Conservation (phyloP, 2,797 vertebrate species). For the Anolis apletophallus region DNA sequence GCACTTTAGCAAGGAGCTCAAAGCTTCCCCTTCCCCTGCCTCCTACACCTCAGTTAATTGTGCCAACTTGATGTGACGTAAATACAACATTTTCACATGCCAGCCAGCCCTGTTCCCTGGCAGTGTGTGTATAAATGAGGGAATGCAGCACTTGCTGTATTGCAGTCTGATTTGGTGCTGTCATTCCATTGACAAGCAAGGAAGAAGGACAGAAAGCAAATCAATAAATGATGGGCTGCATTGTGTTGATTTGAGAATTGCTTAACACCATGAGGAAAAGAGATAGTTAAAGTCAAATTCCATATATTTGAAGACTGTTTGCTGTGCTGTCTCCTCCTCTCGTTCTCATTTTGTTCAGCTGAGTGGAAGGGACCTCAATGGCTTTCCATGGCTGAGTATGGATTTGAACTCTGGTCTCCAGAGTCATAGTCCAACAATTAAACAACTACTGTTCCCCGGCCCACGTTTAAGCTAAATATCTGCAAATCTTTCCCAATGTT, state of each 20-base stretch:
- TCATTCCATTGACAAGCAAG: conserved; percentile 6
- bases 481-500: not conserved
- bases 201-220: conserved; percentile 21
- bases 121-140: not conserved
- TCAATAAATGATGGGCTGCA: conserved; percentile 16
- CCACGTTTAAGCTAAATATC: not conserved
- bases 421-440: too few species aligned
- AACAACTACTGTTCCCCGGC: not conserved
- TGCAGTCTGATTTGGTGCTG: conserved; percentile 14
- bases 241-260: conserved; percentile 16
- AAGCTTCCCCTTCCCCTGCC: not conserved
- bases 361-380: too few species aligned
- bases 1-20: not conserved
- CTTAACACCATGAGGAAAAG: conserved; percentile 13
- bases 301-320: not conserved
- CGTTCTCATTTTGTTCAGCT: too few species aligned
- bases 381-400: too few species aligned
- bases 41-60: not conserved
- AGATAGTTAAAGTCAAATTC: not conserved
- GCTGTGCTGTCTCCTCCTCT: too few species aligned
- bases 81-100: not conserved
- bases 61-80: not conserved
- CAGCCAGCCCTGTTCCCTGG: not conserved
- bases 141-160: not conserved
- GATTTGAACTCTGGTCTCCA: too few species aligned